Conservation (phyloP, 2,113 vertebrate species). For the Loxodonta africana region DNA sequence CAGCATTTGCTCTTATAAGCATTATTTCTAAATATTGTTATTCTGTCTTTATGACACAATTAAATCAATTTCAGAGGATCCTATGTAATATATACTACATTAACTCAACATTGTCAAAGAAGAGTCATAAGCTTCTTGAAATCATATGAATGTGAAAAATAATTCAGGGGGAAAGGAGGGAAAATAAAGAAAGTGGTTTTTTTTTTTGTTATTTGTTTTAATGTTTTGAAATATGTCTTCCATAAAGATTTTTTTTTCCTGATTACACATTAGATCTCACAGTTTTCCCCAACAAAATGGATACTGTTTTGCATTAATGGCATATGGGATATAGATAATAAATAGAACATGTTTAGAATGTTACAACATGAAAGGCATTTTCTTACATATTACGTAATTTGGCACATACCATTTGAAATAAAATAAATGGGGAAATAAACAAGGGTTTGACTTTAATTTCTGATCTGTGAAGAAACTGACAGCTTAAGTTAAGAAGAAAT, state of each 20-base stretch:
- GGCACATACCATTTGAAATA: background rate
- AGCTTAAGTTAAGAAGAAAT: background rate
- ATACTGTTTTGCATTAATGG: background rate
- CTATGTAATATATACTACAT: background rate
- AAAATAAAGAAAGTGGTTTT: background rate
- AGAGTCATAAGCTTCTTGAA: background rate
- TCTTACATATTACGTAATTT: background rate
- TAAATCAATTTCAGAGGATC: conserved; percentile 4
- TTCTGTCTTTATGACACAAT: background rate
- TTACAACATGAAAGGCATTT: background rate
- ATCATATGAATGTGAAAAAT: background rate
- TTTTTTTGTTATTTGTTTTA: background rate
- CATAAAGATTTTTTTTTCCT: background rate
- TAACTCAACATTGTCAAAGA: background rate
- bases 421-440: conserved; percentile 13
- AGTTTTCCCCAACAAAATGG: background rate
- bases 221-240: background rate
- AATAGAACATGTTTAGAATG: background rate
- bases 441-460: background rate
- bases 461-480: background rate
- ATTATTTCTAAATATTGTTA: background rate
- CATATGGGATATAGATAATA: background rate
- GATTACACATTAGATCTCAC: background rate
- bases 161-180: background rate
- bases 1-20: background rate